These are phyloP conservation scores for Peromyscus aztecus DNA, from an alignment of 2,797 vertebrate species.

Conservation along the genomic window DNA sequence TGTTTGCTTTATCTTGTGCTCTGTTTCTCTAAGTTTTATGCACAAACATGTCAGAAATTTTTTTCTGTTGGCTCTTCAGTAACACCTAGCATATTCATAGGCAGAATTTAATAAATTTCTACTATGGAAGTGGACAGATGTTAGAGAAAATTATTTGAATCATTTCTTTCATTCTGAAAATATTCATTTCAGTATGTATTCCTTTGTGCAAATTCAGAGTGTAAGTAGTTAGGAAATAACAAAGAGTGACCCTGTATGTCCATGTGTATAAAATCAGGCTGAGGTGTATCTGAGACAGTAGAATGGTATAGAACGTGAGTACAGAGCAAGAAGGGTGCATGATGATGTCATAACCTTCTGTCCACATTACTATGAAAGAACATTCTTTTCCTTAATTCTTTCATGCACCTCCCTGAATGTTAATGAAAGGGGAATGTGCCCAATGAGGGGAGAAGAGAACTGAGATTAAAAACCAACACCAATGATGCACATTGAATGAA, in stretches of 20 bases:
- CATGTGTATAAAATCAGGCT: constrained; percentile 14
- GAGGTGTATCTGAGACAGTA: not conserved
- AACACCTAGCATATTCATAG: not conserved
- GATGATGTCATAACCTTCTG: constrained; percentile 20
- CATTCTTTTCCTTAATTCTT: constrained; percentile 46
- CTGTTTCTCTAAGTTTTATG: constrained; percentile 14
- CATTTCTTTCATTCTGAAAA: not conserved
- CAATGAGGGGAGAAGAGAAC: constrained; percentile 70
- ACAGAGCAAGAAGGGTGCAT: not conserved
- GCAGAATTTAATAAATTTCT: not conserved
- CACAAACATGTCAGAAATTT: not conserved
- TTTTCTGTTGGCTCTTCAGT: constrained; percentile 16
- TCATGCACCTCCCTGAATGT: constrained; percentile 2
- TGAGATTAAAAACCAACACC: constrained; percentile 67
- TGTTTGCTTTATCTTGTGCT: constrained; percentile 9
- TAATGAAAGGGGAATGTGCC: constrained; percentile 60
- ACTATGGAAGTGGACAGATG: constrained; percentile 36
- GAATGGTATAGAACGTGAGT: not conserved
- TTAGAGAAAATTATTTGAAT: constrained; percentile 49
- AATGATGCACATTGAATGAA: constrained; percentile 59
- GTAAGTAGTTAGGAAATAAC: not conserved
- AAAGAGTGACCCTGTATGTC: not conserved
- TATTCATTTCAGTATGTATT: constrained; percentile 1
- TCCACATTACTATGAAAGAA: constrained; percentile 58
- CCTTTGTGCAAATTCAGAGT: constrained; percentile 17